Base-by-base conservation (phyloP, 1,140 invertebrate species). In the Neodiprion pinetum region DNA sequence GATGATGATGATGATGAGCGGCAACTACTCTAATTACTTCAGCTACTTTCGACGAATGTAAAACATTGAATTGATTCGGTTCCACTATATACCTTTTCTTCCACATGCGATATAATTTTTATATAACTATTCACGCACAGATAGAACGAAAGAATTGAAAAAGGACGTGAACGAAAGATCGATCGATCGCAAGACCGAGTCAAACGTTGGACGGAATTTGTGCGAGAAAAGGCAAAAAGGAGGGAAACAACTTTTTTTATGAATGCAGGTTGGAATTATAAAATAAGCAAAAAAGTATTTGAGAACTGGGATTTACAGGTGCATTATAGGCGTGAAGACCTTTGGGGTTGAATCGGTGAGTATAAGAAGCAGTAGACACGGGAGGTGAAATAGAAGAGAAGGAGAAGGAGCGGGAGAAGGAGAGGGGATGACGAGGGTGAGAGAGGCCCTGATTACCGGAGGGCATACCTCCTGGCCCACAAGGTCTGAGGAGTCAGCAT, bases 371-470 rank as follows among this genome's bases (percentile, higher is more conserved):
- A 28, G 49, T 72, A 53, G 50, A 53, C 23, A 48, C 71, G 49
- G 70, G 40, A 71, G 47, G 9, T 7, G 17, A 5, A n/a, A 48
- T 12, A 49, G 70, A 17, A 23, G 49, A 11, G 21, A 65, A 14
- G 12, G 23, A 4, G 71, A 53, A 53, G 70, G 74, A 11, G n/a
- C 70, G n/a, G 14, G 49, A 11, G 21, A 65, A 14, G 12, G 23
- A 4, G 71, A 53, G 65, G 70, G 74, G 61, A n/a, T 72, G 71
- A 48, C 40, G 72, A 72, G 74, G 70, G 71, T 70, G 74, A 72
- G 12, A 61, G 48, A 70, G 23, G 11, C 53, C 53, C 53, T 61
- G 53, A 61, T 61, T 61, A 61, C 53, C 53, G 21, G 68, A 48
- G 47, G 28, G 17, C 17, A 21, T 21, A 21, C 17, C 17, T 21